Evolutionary conservation across 2,888 invertebrate genomes (phyloP).

Genomic region (Bruchidius siliquastri): DNA sequence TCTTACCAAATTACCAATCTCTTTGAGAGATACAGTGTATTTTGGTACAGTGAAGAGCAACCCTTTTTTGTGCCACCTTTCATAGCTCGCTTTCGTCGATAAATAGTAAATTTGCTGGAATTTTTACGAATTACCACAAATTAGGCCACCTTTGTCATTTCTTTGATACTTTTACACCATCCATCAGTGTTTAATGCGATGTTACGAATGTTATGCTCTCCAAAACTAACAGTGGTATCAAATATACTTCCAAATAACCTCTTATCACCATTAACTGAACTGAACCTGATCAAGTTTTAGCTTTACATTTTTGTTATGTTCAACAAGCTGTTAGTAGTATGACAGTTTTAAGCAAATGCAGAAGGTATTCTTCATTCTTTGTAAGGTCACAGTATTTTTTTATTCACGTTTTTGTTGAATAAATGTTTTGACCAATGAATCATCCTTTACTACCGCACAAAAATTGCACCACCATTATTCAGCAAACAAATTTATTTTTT

Average conservation of each 20-base stretch:
- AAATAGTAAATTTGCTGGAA: not conserved
- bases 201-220: not conserved
- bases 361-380: not conserved
- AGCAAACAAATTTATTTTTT: not conserved
- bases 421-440: not conserved
- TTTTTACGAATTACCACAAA: not conserved
- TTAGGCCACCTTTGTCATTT: not conserved
- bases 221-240: not conserved
- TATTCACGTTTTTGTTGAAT: not conserved
- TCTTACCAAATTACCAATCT: slow-evolving; percentile 23
- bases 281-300: not conserved
- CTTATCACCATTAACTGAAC: not conserved
- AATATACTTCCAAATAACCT: not conserved
- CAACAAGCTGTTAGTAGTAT: not conserved
- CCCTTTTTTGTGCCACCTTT: not conserved
- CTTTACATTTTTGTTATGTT: not conserved
- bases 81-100: not conserved
- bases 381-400: not conserved
- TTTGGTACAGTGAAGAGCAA: slow-evolving; percentile 20
- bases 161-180: not conserved
- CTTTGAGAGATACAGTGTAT: slow-evolving; percentile 24
- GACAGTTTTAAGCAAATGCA: not conserved
- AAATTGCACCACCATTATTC: not conserved
- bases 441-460: not conserved
- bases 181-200: not conserved